Percentiles rank a stretch among this genome's conserved stretches.
These are phyloP conservation scores for Subacronicta megacephala DNA, from an alignment of 2,888 invertebrate species.

Conservation along the genomic window DNA sequence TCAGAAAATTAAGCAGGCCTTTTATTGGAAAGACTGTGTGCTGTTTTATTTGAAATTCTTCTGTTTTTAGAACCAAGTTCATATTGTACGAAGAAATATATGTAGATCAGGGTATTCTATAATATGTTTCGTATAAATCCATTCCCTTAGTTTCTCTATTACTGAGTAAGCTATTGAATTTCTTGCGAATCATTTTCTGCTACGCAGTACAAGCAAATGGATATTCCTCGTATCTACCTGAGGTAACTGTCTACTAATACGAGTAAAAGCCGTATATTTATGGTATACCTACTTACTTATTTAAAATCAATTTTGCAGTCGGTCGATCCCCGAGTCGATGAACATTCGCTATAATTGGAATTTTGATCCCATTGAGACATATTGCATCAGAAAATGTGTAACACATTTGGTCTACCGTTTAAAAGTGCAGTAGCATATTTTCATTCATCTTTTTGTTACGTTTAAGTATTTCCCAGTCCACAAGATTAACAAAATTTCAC, in stretches of 20 bases:
- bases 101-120: slow-evolving; percentile 4
- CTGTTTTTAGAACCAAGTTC: slow-evolving; percentile 28
- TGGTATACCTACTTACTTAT: too few species aligned
- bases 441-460: too few species aligned
- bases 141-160: slow-evolving; percentile 15
- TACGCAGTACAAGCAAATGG: not conserved
- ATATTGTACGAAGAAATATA: slow-evolving; percentile 10
- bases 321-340: not conserved
- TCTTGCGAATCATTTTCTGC: slow-evolving; percentile 7
- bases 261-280: not conserved
- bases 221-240: not conserved
- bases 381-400: too few species aligned
- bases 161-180: slow-evolving; percentile 12
- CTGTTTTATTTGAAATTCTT: slow-evolving; percentile 19
- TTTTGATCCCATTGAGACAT: too few species aligned
- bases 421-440: too few species aligned
- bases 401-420: too few species aligned
- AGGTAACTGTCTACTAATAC: not conserved
- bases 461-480: too few species aligned
- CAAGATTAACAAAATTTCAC: too few species aligned
- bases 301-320: not conserved
- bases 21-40: too few species aligned
- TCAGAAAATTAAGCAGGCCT: slow-evolving; percentile 28
- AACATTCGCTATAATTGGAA: too few species aligned
- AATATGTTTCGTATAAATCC: slow-evolving; percentile 13